Conservation (phyloP, 2,797 vertebrate species). For the Sebastolobus alascanus region DNA sequence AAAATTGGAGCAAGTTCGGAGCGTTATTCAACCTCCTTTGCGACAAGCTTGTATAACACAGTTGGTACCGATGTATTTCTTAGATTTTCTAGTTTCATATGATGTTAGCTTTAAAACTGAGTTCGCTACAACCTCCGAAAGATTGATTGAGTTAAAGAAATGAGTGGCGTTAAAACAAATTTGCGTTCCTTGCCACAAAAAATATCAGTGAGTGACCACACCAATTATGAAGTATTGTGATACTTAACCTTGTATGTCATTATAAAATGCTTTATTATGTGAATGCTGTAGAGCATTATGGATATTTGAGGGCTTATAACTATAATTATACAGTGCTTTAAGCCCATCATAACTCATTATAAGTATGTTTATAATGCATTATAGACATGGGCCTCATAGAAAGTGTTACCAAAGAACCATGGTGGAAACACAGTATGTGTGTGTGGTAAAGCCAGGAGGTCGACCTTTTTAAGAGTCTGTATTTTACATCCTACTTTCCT, state of each 20-base stretch:
- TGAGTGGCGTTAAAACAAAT: no score
- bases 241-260: neutral
- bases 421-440: neutral
- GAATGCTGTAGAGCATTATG: neutral
- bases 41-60: no score
- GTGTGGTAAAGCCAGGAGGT: neutral
- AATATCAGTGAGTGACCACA: neutral
- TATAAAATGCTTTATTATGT: neutral
- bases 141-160: no score
- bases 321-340: neutral
- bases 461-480: neutral
- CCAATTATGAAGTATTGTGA: neutral
- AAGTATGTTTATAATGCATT: neutral
- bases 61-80: no score
- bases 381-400: neutral
- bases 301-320: neutral
- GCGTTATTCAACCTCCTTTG: no score
- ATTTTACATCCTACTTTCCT: neutral
- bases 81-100: no score
- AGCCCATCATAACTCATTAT: neutral
- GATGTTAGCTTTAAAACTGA: no score
- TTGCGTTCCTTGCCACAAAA: neutral
- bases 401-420: neutral
- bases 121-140: no score
- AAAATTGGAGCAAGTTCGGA: no score